Evolutionary conservation across 2,888 invertebrate species (phyloP), one percentile per base, ranked within the genome.

Genomic region (Tachystola acroxantha): DNA sequence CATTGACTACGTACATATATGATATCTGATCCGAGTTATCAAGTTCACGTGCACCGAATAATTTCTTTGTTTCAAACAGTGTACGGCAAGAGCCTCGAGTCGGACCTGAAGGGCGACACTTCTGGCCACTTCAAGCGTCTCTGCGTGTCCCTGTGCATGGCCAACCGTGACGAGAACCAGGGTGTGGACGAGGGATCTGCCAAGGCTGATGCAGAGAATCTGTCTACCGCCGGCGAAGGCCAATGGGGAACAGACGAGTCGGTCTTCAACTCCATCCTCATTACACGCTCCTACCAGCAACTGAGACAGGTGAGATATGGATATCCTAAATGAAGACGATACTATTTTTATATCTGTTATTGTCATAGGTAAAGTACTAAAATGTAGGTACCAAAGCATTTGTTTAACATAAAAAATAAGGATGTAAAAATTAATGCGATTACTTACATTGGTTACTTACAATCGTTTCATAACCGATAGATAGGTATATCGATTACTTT

Each of bases 41-140:
- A n/a, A n/a, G n/a, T n/a, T n/a, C n/a, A n/a, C n/a, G n/a, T n/a
- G n/a, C n/a, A n/a, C n/a, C n/a, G n/a, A n/a, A n/a, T 10, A 34
- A 74, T 76, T 39, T 77, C 39, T 35, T 39, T 77, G 38, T 35
- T 29, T 45, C 34, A 20, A 16, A n/a, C 71, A 95, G 96, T 96
- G 64, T 96, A 93, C 75, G 92, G 91, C 53, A 94, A 91, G 72
- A 75, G 91, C 40, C 79, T 98, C 46, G 97, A 97, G 67, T 91
- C 91, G 5, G 96, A 96, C 66, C 85, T 98, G 54, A 94, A 94
- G 67, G 95, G 94, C 34, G 98, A 98, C 73, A 97, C 97, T 5
- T 96, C 96, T 7, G 98, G 98, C n/a, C 94, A 96, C 76, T 98
- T 98, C 85, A 95, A 95, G 82, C 90, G 96, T 41, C 89, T 98